phyloP scores from a whole-genome alignment of 2,797 vertebrate species.

The Micropoecilia bifurca region DNA sequence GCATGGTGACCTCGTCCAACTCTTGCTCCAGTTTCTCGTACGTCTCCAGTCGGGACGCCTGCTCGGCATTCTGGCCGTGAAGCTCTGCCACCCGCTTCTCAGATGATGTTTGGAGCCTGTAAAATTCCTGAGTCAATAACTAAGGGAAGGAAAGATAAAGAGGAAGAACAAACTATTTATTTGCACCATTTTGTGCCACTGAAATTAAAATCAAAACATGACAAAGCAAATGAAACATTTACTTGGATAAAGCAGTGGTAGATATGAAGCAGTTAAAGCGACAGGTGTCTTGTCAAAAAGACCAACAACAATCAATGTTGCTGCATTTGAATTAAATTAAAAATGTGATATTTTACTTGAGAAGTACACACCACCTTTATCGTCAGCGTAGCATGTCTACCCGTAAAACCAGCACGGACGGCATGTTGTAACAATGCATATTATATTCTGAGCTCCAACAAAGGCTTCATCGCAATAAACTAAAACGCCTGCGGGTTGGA shows the following conservation, averaged over 20 bases:
- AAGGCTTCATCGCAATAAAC: background rate
- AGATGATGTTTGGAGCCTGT: conserved; percentile 91
- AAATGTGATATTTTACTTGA: background rate
- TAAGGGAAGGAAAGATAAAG: conserved; percentile 54
- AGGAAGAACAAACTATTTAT: background rate
- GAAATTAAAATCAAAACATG: background rate
- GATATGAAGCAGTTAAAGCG: background rate
- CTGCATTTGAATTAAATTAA: background rate
- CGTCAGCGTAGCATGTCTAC: background rate
- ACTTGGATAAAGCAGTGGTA: background rate
- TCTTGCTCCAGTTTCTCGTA: conserved; percentile 95
- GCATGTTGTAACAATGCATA: background rate
- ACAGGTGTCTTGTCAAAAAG: background rate
- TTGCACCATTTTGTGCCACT: no score
- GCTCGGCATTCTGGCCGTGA: conserved; percentile 89
- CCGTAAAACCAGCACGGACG: no score
- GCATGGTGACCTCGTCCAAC: conserved; percentile 95
- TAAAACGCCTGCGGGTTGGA: background rate
- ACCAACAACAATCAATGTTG: background rate
- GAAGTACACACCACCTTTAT: background rate
- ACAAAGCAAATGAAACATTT: background rate
- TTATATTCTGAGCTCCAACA: background rate
- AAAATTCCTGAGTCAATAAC: conserved; percentile 98
- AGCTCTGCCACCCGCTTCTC: conserved; percentile 91
- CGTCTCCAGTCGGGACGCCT: conserved; percentile 87